Conservation (phyloP, 2,888 invertebrate species). For the Tricholauxania praeusta region DNA sequence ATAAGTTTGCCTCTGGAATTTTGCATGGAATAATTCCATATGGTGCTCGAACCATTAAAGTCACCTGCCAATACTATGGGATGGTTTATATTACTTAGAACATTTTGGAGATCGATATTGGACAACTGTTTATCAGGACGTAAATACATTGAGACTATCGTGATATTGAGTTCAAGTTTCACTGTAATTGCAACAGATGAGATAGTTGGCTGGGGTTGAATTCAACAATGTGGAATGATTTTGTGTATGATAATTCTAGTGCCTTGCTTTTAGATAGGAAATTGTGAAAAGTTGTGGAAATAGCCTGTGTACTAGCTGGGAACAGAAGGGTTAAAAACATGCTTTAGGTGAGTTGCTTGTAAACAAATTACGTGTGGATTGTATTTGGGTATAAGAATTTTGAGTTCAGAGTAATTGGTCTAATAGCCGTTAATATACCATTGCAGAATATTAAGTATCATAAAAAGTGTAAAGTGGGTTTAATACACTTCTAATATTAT, state of each 20-base stretch:
- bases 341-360: conserved; percentile 42
- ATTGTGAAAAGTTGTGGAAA: conserved; percentile 35
- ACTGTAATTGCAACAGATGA: conserved; percentile 31
- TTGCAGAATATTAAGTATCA: conserved; percentile 17
- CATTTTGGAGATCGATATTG: conserved; percentile 12
- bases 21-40: conserved; percentile 29
- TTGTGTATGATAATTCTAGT: conserved; percentile 39
- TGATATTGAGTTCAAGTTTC: conserved; percentile 16
- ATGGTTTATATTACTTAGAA: neutral
- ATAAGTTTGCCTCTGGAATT: conserved; percentile 36
- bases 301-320: conserved; percentile 32
- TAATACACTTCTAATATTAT: too few relatives aligned
- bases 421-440: conserved; percentile 32
- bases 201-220: conserved; percentile 25
- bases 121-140: conserved; percentile 36
- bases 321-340: conserved; percentile 9
- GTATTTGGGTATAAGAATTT: conserved; percentile 35
- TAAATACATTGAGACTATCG: conserved; percentile 31
- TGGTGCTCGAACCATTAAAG: conserved; percentile 34
- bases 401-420: conserved; percentile 37
- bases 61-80: conserved; percentile 36
- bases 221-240: conserved; percentile 35
- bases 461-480: neutral
- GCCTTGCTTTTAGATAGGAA: conserved; percentile 36
- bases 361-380: conserved; percentile 41